Evolutionary conservation across 2,797 vertebrate species (phyloP), one percentile per base, ranked within the genome.

Genomic region (Tinamus major): DNA sequence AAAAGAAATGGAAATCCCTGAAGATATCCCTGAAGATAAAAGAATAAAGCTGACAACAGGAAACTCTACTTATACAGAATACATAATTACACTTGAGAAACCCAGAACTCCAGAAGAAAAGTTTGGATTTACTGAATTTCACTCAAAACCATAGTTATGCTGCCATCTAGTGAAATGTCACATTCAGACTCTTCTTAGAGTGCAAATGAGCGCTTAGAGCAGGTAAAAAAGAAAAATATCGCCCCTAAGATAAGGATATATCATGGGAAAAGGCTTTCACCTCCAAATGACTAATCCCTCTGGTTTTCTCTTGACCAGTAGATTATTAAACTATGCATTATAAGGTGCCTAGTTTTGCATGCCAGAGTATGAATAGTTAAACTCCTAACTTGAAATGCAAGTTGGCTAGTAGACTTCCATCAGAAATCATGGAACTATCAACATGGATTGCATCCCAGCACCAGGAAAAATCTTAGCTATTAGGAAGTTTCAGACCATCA

Each of bases 151-250:
- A 4, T 3, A 82, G 71, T 51, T 92, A 59, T 64, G 74, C 90
- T 96, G 97, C 97, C 96, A 96, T 42, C 97, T 97, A 96, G 94
- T 76, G 97, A 87, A 84, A 90, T 0, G 0, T 16, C 33, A 72
- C 3, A 64, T 12, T 13, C 17, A 39, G 26, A 72, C n/a, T n/a
- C 24, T 18, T 48, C 49, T 48, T 48, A 49, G 21, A 49, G 11
- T 49, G 44, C 44, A 85, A 49, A 13, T 24, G 59, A 20, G n/a
- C 9, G 7, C 2, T 7, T 48, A 23, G 58, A 65, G 5, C 8
- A 42, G 9, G 15, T 81, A n/a, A 44, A 69, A 56, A 82, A 2
- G 8, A 67, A 59, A 62, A 91, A 19, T 10, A 48, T 26, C 1
- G 42, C 33, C 10, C 41, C 14, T 15, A 37, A 63, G 17, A 46